Evolutionary conservation across 2,888 invertebrate genomes (phyloP).

Genomic region (Frankliniella intonsa): DNA sequence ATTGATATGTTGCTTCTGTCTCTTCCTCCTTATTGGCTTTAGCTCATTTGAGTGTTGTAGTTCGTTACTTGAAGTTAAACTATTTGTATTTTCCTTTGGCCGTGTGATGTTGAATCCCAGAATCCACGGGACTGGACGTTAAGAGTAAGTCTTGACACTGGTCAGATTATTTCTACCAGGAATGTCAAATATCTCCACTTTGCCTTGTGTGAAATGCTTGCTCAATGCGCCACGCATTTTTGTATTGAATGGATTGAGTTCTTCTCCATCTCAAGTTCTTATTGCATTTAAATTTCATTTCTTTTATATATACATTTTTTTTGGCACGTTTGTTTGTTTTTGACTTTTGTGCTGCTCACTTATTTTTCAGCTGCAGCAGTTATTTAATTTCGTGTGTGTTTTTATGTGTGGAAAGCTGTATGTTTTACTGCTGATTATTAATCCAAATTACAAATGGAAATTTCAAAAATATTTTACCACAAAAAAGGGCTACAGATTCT

Average conservation of each 20-base stretch:
- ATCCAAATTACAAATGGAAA: no score
- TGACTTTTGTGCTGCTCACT: not conserved
- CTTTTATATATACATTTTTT: conserved; percentile 13
- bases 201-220: conserved; percentile 15
- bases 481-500: no score
- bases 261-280: conserved; percentile 32
- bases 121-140: not conserved
- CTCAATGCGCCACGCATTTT: conserved; percentile 3
- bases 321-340: not conserved
- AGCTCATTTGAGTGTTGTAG: not conserved
- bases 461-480: no score
- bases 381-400: no score
- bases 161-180: conserved; percentile 13
- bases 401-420: no score
- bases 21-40: not conserved
- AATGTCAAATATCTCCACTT: not conserved
- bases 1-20: not conserved
- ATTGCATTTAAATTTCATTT: conserved; percentile 32
- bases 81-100: conserved; percentile 3
- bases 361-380: not conserved
- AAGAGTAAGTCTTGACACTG: conserved; percentile 12
- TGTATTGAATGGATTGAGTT: conserved; percentile 31
- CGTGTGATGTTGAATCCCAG: conserved; percentile 16
- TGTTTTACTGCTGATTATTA: no score
- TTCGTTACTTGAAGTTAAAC: not conserved